Evolutionary conservation across 1,140 invertebrate genomes (phyloP).

Genomic region (Aplysia californica): DNA sequence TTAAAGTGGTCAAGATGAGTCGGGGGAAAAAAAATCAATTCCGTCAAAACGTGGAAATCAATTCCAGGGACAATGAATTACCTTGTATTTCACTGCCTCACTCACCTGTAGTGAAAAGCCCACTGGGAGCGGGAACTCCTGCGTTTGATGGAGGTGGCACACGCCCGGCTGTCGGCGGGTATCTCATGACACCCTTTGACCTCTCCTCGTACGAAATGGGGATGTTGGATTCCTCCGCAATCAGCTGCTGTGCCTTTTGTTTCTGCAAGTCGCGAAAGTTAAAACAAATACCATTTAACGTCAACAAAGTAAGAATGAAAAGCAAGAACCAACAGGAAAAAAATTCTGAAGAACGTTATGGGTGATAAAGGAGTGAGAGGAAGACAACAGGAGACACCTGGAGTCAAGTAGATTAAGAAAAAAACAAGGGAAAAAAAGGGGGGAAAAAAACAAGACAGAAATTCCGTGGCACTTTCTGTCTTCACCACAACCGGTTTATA

Average conservation of each 20-base stretch:
- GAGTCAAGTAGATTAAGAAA: background rate
- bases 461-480: too few species aligned
- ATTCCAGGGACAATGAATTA: background rate
- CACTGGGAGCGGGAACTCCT: background rate
- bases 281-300: background rate
- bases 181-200: conserved; percentile 9
- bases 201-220: conserved; percentile 17
- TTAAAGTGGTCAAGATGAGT: too few species aligned
- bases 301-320: background rate
- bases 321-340: background rate
- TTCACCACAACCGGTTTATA: too few species aligned
- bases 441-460: too few species aligned
- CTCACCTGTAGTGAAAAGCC: background rate
- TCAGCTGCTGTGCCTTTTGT: conserved; percentile 14
- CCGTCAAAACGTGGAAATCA: background rate
- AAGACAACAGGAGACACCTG: background rate
- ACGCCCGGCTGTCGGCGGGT: background rate
- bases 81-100: too few species aligned
- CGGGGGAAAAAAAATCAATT: background rate
- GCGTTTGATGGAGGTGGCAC: background rate
- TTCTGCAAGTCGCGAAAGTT: background rate
- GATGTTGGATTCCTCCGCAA: background rate
- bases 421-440: too few species aligned
- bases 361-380: background rate
- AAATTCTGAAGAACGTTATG: background rate